Base-by-base conservation (phyloP, 2,113 vertebrate genomes). In the Archilochus colubris region DNA sequence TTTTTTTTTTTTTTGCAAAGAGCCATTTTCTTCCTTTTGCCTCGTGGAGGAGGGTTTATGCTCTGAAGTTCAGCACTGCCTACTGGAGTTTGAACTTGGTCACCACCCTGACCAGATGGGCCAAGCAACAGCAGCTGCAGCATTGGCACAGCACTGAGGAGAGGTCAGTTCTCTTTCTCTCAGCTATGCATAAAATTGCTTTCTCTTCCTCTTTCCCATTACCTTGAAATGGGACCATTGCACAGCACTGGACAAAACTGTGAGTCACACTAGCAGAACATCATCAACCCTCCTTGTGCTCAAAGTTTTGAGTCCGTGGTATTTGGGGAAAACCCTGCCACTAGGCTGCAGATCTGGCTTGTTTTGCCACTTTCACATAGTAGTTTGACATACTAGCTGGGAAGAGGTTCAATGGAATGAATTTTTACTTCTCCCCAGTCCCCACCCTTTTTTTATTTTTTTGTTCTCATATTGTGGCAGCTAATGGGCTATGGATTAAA, bases 41-140 rank as follows among this genome's bases (percentile, higher is more conserved):
- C 40, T 73, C 2, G 1, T 43, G 14, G 36, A 28, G 43, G 31
- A 81, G 17, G 13, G 6, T 83, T 83, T 88, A 38, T 63, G 27
- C 27, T 87, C 59, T 36, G 27, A 16, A 28, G 21, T 22, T 77
- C 1, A 0, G 8, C 4, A 0, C 25, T 69, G 10, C 31, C 44
- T 43, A 4, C 22, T n/a, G 44, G 46, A 15, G 6, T 22, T 6
- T 38, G 30, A 83, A 21, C 23, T 67, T 15, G 0, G 25, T 57
- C 59, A n/a, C 82, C 40, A 9, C 25, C 5, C 50, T 76, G 62
- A 57, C 53, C 54, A 3, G 6, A 2, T 13, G 16, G 19, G 44
- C 33, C 33, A 25, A 33, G 30, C n/a, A 78, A 5, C 31, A 33
- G 10, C 40, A 73, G 62, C 43, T 0, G 0, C 21, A 58, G 24